phyloP scores from a whole-genome alignment of 2,888 invertebrate genomes.

The Chrysina gloriosa region DNA sequence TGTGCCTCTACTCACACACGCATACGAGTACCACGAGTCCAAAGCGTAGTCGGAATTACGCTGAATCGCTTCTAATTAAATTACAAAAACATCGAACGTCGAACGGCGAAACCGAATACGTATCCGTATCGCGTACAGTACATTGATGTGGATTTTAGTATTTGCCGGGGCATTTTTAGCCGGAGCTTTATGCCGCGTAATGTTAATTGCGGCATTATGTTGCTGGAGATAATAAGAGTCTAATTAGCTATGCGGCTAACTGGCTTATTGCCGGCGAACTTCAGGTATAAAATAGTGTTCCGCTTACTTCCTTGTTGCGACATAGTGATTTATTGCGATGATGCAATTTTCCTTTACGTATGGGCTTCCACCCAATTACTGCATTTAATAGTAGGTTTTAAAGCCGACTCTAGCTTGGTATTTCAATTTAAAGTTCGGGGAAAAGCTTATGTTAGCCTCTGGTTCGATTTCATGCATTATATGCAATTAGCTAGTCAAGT shows the following conservation, averaged over 20 bases:
- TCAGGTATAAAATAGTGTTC: not conserved
- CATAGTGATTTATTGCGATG: too few relatives aligned
- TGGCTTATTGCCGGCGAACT: not conserved
- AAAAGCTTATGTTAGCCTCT: too few relatives aligned
- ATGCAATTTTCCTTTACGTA: too few relatives aligned
- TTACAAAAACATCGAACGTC: not conserved
- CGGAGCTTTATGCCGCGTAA: not conserved
- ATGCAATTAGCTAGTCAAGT: too few relatives aligned
- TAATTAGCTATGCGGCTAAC: not conserved
- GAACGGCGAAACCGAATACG: not conserved
- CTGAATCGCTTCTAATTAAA: conserved; percentile 6
- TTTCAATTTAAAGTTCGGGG: too few relatives aligned
- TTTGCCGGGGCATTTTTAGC: not conserved
- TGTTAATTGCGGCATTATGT: not conserved
- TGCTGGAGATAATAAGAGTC: not conserved
- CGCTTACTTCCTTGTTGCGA: too few relatives aligned
- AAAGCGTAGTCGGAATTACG: not conserved
- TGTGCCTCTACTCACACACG: not conserved
- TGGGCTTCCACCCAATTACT: not conserved
- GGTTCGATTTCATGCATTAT: too few relatives aligned
- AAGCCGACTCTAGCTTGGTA: too few relatives aligned
- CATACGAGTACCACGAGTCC: not conserved
- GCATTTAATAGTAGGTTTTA: too few relatives aligned
- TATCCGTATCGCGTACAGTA: not conserved
- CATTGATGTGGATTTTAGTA: not conserved